phyloP scores from a whole-genome alignment of 2,797 vertebrate genomes.

The Pangasius djambal region DNA sequence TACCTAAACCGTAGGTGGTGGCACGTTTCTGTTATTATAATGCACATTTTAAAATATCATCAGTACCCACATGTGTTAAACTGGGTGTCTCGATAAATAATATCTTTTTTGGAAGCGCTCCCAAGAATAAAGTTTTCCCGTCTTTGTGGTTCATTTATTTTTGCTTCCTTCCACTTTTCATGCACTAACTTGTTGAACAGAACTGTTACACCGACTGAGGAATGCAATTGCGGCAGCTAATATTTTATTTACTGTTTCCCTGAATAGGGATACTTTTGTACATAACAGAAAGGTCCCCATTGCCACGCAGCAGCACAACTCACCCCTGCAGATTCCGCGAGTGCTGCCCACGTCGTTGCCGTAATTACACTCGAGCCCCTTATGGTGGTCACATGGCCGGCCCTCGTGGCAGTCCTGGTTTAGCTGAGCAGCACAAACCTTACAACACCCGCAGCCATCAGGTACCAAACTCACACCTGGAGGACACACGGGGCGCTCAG shows the following conservation, averaged over 20 bases:
- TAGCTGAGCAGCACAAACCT: constrained; percentile 80
- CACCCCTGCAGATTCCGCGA: constrained; percentile 82
- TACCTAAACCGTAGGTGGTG: not conserved
- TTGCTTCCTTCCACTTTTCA: not conserved
- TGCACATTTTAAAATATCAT: not conserved
- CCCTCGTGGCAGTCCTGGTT: constrained; percentile 78
- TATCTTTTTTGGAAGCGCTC: not conserved
- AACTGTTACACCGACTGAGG: not conserved
- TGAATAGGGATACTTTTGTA: not conserved
- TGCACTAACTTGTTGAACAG: not conserved
- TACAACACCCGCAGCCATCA: constrained; percentile 78
- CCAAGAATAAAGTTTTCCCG: not conserved
- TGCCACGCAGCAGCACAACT: constrained; percentile 33
- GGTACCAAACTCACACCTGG: constrained; percentile 75
- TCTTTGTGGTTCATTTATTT: not conserved
- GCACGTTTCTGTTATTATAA: not conserved
- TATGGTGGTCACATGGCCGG: constrained; percentile 81
- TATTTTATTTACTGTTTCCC: not conserved
- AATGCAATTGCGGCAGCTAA: too few relatives aligned
- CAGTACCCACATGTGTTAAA: not conserved
- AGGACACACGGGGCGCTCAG: constrained; percentile 68
- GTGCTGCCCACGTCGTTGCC: constrained; percentile 77
- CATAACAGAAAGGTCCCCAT: not conserved
- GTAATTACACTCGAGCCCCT: constrained; percentile 83
- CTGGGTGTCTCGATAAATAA: not conserved